Percentiles rank a stretch among this genome's conserved stretches.
phyloP scores from a whole-genome alignment of 2,113 vertebrate species.

The Myrmecophaga tridactyla region DNA sequence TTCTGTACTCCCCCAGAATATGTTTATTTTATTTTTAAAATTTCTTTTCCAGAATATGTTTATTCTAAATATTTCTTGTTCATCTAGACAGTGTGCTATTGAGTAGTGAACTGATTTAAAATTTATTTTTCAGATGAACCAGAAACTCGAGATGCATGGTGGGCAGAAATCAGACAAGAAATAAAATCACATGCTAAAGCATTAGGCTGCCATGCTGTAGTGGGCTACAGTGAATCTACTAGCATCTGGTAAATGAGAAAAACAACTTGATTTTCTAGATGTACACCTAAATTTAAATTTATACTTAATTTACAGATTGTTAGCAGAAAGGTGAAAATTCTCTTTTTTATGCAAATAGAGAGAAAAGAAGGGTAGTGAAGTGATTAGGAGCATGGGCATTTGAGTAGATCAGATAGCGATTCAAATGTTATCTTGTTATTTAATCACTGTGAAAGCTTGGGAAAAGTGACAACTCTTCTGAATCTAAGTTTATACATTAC shows the following conservation, averaged over 20 bases:
- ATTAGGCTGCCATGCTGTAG: slow-evolving; percentile 97
- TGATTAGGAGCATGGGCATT: not conserved
- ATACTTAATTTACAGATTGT: not conserved
- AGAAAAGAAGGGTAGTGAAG: not conserved
- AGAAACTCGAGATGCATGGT: slow-evolving; percentile 98
- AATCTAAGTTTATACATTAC: not conserved
- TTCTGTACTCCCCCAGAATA: not conserved
- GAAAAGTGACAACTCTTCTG: not conserved
- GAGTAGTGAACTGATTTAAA: slow-evolving; percentile 83
- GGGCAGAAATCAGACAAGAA: slow-evolving; percentile 99
- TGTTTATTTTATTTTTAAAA: no score
- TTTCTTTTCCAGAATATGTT: not conserved
- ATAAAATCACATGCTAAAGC: slow-evolving; percentile 99
- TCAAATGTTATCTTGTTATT: not conserved
- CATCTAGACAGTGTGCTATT: not conserved
- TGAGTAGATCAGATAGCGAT: not conserved
- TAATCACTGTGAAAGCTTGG: not conserved
- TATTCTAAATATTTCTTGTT: slow-evolving; percentile 44
- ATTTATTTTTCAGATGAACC: slow-evolving; percentile 97
- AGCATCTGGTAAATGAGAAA: slow-evolving; percentile 94
- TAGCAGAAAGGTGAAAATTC: not conserved
- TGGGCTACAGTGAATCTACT: slow-evolving; percentile 98
- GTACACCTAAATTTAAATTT: no score
- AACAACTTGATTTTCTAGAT: slow-evolving; percentile 71
- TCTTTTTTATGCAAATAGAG: not conserved